Conservation (phyloP, 2,113 vertebrate genomes). For the Microcebus jonahi region DNA sequence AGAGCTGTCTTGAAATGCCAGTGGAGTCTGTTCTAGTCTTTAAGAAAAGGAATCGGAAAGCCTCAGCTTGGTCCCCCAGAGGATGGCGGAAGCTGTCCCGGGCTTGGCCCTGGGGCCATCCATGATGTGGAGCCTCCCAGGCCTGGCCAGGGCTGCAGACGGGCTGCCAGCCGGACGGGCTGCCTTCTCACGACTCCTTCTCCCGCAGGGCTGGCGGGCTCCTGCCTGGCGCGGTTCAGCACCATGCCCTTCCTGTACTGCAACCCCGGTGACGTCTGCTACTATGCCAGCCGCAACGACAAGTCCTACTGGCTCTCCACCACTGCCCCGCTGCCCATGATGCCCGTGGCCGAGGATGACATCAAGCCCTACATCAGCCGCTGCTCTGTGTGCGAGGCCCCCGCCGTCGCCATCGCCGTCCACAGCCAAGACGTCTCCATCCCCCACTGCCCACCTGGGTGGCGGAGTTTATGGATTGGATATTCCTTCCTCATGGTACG, state of each 20-base stretch:
- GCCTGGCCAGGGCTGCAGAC: fast-evolving
- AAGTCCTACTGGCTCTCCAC: slow-evolving; percentile 99
- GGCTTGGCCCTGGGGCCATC: not conserved
- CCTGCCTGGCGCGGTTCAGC: slow-evolving; percentile 95
- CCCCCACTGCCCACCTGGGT: slow-evolving; percentile 94
- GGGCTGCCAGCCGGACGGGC: not conserved
- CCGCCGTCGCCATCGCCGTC: slow-evolving; percentile 95
- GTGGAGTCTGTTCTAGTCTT: fast-evolving
- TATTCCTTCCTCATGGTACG: slow-evolving; percentile 99
- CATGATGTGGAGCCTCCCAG: not conserved
- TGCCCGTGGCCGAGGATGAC: slow-evolving; percentile 94
- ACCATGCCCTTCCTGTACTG: slow-evolving; percentile 99
- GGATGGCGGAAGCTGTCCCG: not conserved
- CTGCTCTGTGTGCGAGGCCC: slow-evolving; percentile 97
- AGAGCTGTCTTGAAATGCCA: not conserved
- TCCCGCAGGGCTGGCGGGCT: slow-evolving; percentile 93
- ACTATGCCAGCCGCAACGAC: slow-evolving; percentile 97
- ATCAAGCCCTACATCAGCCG: slow-evolving; percentile 97
- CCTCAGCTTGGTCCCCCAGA: fast-evolving
- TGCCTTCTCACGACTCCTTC: fast-evolving
- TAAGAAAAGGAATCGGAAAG: not conserved
- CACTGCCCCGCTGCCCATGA: slow-evolving; percentile 97
- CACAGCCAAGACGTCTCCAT: slow-evolving; percentile 97
- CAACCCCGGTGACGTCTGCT: slow-evolving; percentile 96
- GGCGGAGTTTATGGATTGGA: slow-evolving; percentile 98